Evolutionary conservation across 2,113 vertebrate genomes (phyloP).

Genomic region (Notothenia coriiceps): DNA sequence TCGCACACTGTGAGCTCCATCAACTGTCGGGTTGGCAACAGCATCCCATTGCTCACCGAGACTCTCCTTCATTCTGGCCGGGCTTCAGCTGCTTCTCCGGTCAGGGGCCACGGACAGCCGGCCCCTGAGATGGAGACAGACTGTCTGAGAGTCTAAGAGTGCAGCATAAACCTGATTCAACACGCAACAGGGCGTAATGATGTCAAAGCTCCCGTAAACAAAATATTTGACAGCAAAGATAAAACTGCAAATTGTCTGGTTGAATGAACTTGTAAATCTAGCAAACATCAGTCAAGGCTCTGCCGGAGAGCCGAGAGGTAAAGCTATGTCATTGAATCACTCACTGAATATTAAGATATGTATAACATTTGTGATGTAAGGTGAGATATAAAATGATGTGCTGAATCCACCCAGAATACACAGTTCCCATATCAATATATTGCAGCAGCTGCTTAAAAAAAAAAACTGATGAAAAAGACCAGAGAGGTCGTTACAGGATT

Average conservation of each 20-base stretch:
- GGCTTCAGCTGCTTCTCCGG: slow-evolving; percentile 39
- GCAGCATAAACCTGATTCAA: slow-evolving; percentile 9
- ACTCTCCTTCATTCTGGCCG: slow-evolving; percentile 2
- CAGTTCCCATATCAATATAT: background rate
- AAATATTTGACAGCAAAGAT: slow-evolving; percentile 8
- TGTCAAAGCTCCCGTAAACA: background rate
- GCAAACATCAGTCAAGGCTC: background rate
- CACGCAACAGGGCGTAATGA: background rate
- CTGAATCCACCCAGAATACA: background rate
- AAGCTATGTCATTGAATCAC: background rate
- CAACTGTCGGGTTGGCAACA: slow-evolving; percentile 54
- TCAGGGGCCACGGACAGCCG: slow-evolving; percentile 1
- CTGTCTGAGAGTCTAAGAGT: slow-evolving; percentile 13
- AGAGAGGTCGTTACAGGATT: slow-evolving; percentile 15
- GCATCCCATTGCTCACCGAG: slow-evolving; percentile 48
- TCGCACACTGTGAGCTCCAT: slow-evolving; percentile 25
- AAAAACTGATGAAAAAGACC: background rate
- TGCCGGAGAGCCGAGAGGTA: background rate
- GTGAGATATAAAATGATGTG: background rate
- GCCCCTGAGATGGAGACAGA: slow-evolving; percentile 29
- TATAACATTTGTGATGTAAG: background rate
- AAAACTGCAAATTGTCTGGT: background rate
- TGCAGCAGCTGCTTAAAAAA: background rate
- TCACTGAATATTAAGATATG: background rate
- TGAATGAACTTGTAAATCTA: background rate